Percentiles rank a stretch among this genome's conserved stretches.
These are phyloP conservation scores for Tenthredo livida DNA, from an alignment of 2,888 invertebrate species.

Conservation along the genomic window DNA sequence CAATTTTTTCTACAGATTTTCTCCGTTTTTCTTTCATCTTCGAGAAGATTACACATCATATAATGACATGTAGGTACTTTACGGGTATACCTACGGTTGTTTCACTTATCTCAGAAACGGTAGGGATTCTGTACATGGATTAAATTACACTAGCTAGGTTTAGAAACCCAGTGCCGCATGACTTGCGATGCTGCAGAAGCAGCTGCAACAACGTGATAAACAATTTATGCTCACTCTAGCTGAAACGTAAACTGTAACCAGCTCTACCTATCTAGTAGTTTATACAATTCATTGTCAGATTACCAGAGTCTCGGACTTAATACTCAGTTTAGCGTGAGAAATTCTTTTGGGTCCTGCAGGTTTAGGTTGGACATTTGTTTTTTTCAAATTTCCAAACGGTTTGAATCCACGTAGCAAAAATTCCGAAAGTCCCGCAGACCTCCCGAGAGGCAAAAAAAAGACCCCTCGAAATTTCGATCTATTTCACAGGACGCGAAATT, in stretches of 20 bases:
- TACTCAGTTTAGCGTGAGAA: not conserved
- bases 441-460: too few relatives aligned
- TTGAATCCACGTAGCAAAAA: too few relatives aligned
- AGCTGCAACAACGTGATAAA: constrained; percentile 17
- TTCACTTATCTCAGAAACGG: not conserved
- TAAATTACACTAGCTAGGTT: not conserved
- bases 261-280: not conserved
- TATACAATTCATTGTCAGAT: not conserved
- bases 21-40: too few relatives aligned
- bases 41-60: too few relatives aligned
- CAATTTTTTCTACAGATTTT: too few relatives aligned
- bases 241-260: not conserved
- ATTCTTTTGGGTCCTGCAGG: too few relatives aligned
- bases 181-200: not conserved
- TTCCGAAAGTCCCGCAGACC: too few relatives aligned
- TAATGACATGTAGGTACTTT: too few relatives aligned
- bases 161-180: not conserved
- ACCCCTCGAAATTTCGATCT: too few relatives aligned
- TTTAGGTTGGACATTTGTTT: too few relatives aligned
- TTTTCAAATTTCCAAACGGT: too few relatives aligned
- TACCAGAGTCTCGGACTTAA: not conserved
- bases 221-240: constrained; percentile 11
- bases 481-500: too few relatives aligned
- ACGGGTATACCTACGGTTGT: not conserved
- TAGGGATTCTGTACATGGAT: not conserved